Conservation (phyloP, 2,113 vertebrate species). For the Illadopsis cleaveri region DNA sequence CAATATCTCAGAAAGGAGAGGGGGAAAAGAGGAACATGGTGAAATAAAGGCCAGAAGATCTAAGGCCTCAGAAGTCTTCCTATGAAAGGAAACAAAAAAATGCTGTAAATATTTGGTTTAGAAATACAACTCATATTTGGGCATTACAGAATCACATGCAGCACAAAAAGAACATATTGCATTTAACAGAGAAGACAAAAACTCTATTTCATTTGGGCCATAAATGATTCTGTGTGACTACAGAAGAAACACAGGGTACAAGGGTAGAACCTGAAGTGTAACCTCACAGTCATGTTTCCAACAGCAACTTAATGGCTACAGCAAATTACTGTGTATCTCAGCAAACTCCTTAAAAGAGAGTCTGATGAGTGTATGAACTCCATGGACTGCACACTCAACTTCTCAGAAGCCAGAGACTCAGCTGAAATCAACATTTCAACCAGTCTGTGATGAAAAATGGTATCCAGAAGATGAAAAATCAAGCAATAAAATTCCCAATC, state of each 20-base stretch:
- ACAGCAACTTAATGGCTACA: background rate
- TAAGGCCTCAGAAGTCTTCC: background rate
- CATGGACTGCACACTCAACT: background rate
- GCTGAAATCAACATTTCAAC: background rate
- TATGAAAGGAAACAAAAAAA: background rate
- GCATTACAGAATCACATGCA: background rate
- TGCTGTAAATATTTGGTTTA: background rate
- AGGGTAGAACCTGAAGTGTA: background rate
- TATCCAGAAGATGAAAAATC: background rate
- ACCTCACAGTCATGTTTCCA: background rate
- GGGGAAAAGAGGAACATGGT: background rate
- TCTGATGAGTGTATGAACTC: background rate
- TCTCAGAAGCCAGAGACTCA: background rate
- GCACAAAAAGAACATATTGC: background rate
- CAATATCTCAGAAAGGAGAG: background rate
- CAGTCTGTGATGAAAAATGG: background rate
- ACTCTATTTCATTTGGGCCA: background rate
- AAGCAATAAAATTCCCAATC: background rate
- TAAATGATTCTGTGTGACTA: background rate
- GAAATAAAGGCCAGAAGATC: background rate
- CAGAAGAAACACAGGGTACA: accelerated
- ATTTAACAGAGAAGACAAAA: background rate
- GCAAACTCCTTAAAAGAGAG: background rate
- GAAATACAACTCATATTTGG: background rate
- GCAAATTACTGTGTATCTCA: background rate